A percentile compares a stretch with the other conserved stretches of the same genome.
These are phyloP conservation scores for Piezodorus guildinii DNA, from an alignment of 1,140 invertebrate species.

Conservation along the genomic window DNA sequence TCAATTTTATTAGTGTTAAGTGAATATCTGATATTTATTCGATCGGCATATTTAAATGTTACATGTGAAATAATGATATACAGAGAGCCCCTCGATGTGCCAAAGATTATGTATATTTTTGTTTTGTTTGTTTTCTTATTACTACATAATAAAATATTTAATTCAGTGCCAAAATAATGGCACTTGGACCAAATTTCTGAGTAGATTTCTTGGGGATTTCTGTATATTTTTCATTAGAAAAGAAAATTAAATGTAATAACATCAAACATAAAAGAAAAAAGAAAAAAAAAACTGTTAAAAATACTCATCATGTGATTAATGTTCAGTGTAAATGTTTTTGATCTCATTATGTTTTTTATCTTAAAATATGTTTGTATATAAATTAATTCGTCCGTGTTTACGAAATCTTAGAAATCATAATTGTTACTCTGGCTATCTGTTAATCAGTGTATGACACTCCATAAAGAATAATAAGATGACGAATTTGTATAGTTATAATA, in stretches of 20 bases:
- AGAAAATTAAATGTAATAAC: constrained; percentile 11
- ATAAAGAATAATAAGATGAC: constrained; percentile 8
- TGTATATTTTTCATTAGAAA: constrained; percentile 17
- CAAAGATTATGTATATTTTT: constrained; percentile 16
- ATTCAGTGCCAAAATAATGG: neutral
- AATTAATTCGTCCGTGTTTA: constrained; percentile 22
- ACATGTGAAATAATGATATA: constrained; percentile 12
- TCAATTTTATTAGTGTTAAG: constrained; percentile 25
- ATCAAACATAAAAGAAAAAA: constrained; percentile 6
- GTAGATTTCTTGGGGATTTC: constrained; percentile 14
- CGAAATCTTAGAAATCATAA: constrained; percentile 3
- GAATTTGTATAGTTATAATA: constrained; percentile 16
- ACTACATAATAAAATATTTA: constrained; percentile 19
- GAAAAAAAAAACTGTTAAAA: constrained; percentile 8
- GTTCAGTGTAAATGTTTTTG: constrained; percentile 25
- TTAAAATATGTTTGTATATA: constrained; percentile 20
- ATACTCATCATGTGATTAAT: constrained; percentile 26
- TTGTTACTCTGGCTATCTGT: neutral
- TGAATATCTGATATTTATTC: constrained; percentile 24
- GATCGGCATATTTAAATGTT: constrained; percentile 11
- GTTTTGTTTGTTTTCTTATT: constrained; percentile 19
- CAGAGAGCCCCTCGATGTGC: neutral
- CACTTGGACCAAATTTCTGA: constrained; percentile 2
- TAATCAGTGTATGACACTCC: constrained; percentile 1
- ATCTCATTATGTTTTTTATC: constrained; percentile 26